Evolutionary conservation across 2,113 vertebrate genomes (phyloP).

Genomic region (Dasyprocta punctata): DNA sequence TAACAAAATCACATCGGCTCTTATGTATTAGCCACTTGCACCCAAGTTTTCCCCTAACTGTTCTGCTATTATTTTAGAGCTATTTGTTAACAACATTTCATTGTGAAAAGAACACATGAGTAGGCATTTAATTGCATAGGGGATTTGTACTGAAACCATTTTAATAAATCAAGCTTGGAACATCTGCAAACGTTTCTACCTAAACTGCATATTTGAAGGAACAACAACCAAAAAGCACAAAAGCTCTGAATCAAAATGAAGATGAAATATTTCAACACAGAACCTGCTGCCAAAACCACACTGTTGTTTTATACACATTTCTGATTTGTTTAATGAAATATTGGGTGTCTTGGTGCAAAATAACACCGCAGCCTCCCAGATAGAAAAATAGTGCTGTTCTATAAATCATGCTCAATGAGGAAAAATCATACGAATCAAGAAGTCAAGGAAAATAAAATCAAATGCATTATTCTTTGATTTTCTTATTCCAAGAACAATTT

Average conservation of each 20-base stretch:
- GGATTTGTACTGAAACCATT: constrained; percentile 74
- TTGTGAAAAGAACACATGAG: constrained; percentile 71
- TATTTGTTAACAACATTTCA: constrained; percentile 73
- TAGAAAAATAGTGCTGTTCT: not conserved
- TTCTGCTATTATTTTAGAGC: constrained; percentile 55
- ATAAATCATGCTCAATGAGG: not conserved
- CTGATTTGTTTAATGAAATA: not conserved
- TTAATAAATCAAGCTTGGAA: constrained; percentile 72
- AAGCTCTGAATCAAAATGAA: constrained; percentile 47
- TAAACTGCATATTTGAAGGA: constrained; percentile 48
- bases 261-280: not conserved
- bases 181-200: constrained; percentile 72
- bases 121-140: constrained; percentile 80
- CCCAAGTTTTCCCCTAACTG: constrained; percentile 45
- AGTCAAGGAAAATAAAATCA: not conserved
- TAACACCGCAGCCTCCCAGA: not conserved
- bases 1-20: not conserved
- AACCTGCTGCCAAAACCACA: constrained; percentile 17
- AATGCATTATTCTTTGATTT: not conserved
- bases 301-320: not conserved
- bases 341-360: constrained; percentile 36
- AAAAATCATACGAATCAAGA: not conserved
- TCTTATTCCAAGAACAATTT: not conserved
- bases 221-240: not conserved
- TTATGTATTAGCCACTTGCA: constrained; percentile 34